Base-by-base conservation (phyloP, 2,888 invertebrate genomes). In the Coenonympha glycerion region DNA sequence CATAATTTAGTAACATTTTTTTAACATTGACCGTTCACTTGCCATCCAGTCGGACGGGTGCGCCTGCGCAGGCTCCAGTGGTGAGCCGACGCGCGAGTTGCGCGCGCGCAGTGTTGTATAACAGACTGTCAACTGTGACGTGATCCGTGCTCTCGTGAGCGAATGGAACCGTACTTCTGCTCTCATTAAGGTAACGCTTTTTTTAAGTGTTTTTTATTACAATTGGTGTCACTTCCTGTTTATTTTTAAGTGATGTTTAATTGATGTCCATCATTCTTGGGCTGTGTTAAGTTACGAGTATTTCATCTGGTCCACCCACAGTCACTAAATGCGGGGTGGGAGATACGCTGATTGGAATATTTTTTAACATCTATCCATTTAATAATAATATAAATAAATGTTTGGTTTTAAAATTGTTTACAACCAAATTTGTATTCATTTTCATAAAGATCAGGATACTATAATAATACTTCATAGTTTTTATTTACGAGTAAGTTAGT, bases 21-120 rank as follows among this genome's bases (percentile, higher is more conserved):
- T 47, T 50, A 55, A 55, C 53, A 50, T 53, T 55, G 55, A 47
- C 47, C 52, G 49, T 33, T 55, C 52, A 52, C 49, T 49, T 30
- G 39, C 40, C 26, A 36, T 37, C 41, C 31, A 31, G 46, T 16
- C 31, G 22, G 16, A 34, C 16, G 34, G 34, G 34, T 36, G n/a
- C n/a, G n/a, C n/a, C n/a, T n/a, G 31, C 19, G 39, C 34, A 11
- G 26, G 48, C 41, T 22, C 18, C 56, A 58, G 52, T 55, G 57
- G 56, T 36, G 59, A 57, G 52, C 52, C 48, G 54, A 49, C 51
- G 51, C 36, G 62, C 63, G 60, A 62, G 52, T 59, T 56, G 64
- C 53, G 63, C 62, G 63, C 62, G 59, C 63, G 64, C 52, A 46
- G 49, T 52, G 52, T 46, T 57, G 47, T 49, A 58, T 59, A 55